These are phyloP conservation scores for Cantharis rufa DNA, from an alignment of 2,888 invertebrate species.

Conservation along the genomic window DNA sequence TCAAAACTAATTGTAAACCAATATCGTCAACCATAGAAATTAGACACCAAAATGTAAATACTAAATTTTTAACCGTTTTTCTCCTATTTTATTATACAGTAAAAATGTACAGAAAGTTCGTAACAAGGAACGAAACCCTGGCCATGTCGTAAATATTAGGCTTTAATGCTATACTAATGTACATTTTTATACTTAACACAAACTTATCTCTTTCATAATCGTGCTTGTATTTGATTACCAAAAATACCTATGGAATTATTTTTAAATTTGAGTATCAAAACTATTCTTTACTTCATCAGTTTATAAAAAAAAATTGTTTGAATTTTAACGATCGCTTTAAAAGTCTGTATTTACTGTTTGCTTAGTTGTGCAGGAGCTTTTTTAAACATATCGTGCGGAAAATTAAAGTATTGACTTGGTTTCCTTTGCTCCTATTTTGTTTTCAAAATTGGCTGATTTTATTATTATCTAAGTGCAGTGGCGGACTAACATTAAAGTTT, in stretches of 20 bases:
- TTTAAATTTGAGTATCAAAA: background rate
- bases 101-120: background rate
- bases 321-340: background rate
- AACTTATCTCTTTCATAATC: background rate
- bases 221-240: background rate
- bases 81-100: background rate
- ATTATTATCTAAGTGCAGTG: background rate
- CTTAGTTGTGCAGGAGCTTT: background rate
- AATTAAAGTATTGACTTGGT: background rate
- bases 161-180: background rate
- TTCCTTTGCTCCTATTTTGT: background rate
- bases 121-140: background rate
- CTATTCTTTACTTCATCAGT: background rate
- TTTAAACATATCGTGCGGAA: background rate
- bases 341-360: background rate
- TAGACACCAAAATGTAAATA: slow-evolving; percentile 1
- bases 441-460: background rate
- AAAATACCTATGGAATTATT: background rate
- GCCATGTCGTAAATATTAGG: background rate
- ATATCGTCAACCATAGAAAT: slow-evolving; percentile 7
- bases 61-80: background rate
- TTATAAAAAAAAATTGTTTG: background rate
- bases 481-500: too few species aligned
- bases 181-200: background rate
- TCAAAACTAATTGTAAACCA: slow-evolving; percentile 28